Percentiles rank a stretch among this genome's conserved stretches.
Evolutionary conservation across 1,140 invertebrate species (phyloP).

Genomic region (Panulirus ornatus): DNA sequence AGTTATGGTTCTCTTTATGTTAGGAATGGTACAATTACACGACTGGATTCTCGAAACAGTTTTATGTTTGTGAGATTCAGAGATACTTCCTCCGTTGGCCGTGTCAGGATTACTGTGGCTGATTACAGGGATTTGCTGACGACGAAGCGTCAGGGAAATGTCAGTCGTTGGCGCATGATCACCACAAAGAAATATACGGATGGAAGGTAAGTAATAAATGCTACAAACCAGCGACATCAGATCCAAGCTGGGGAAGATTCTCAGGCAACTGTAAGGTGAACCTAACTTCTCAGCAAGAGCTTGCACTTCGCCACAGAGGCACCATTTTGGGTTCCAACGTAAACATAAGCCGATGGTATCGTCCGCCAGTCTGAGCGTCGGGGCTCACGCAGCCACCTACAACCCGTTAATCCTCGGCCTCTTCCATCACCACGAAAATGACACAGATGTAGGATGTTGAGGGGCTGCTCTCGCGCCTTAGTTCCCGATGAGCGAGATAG

Average conservation of each 20-base stretch:
- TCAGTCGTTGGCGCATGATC: background rate
- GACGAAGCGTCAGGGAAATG: too few relatives aligned
- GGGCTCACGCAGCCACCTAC: constrained; percentile 27
- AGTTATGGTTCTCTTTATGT: too few relatives aligned
- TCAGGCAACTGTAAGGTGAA: background rate
- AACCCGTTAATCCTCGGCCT: constrained; percentile 37
- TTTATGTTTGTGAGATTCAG: background rate
- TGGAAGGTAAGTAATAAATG: background rate
- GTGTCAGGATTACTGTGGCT: background rate
- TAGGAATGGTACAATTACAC: background rate
- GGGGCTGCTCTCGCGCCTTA: constrained; percentile 54
- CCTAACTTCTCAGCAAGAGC: background rate
- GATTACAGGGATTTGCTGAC: background rate
- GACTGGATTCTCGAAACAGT: background rate
- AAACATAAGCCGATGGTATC: constrained; percentile 54
- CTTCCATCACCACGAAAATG: constrained; percentile 55
- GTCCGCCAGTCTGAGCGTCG: background rate
- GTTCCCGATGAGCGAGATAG: constrained; percentile 45
- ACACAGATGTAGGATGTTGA: constrained; percentile 42
- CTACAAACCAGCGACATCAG: background rate
- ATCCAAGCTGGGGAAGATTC: background rate
- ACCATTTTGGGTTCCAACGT: constrained; percentile 18
- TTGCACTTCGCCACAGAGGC: background rate
- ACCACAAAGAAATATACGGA: background rate
- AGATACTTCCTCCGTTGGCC: too few relatives aligned